Evolutionary conservation across 2,797 vertebrate genomes (phyloP), one percentile per base, ranked within the genome.

Genomic region (Brotogeris chrysoptera): DNA sequence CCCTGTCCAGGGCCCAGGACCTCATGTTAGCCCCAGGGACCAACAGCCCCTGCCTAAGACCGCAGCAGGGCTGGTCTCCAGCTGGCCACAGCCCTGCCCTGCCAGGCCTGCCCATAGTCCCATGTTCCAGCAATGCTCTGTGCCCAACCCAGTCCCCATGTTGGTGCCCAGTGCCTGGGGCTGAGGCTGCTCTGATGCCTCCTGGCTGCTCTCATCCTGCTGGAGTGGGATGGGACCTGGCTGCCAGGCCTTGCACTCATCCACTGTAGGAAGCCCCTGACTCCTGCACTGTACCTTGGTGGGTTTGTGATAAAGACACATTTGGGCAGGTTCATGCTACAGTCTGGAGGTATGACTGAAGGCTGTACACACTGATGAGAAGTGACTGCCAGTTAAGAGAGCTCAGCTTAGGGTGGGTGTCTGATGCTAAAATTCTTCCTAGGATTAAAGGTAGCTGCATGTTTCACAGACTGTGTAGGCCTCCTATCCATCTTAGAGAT

Each of bases 131-230:
- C 25, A 41, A 3, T 28, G 16, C 25, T 18, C 36, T 25, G 5
- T 38, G 3, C 12, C 69, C 2, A 1, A 13, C 52, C 47, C 36
- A 2, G 0, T 15, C 44, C 27, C n/a, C 59, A 27, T 4, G 23
- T 32, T 41, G 30, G 6, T 59, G 28, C 9, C 38, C 2, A 0
- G 19, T 57, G 16, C 27, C 43, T 0, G 0, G 46, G 46, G 12
- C 41, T 44, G 46, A n/a, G 84, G 32, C 25, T 63, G 43, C 11
- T 13, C 73, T 2, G 0, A 5, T 46, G 30, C 4, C 21, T 15
- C 25, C 13, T 7, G 3, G 41, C 27, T 44, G 47, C 20, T 18
- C 43, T 27, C 49, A 1, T 2, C 44, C 68, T 41, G 11, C 13
- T 27, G 38, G 25, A 30, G 3, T 10, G 20, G 41, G 46, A n/a